Evolutionary conservation across 2,797 vertebrate genomes (phyloP), one percentile per base, ranked within the genome.

Genomic region (Coregonus suidteri): DNA sequence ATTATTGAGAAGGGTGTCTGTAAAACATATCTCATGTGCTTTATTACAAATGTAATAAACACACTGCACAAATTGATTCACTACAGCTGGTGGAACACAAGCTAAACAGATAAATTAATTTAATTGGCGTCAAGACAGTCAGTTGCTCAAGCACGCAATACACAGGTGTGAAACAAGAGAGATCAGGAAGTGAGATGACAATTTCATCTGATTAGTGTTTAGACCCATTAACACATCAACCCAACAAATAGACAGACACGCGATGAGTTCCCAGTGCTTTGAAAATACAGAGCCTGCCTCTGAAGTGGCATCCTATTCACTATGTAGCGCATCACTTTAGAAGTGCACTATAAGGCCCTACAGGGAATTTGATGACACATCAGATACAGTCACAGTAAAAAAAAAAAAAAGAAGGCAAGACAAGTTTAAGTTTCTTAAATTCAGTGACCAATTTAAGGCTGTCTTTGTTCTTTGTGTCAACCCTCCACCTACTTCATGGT

Each of bases 11-110:
- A 25, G 20, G 13, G 4, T 20, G 6, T 35, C 30, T 59, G 16
- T 73, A 35, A 67, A 73, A 47, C 71, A 66, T 80, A 76, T 78
- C 81, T 82, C 73, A 30, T 83, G 53, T 64, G 34, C 35, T 20
- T 71, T 41, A 71, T 9, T 71, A 85, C 77, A 79, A 82, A 64
- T 79, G 78, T 47, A 75, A 30, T 77, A 20, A 75, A 78, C 74
- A 72, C 79, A 76, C 77, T 30, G 59, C 47, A 71, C 72, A 59
- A 76, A 83, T 18, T 11, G 77, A 85, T 84, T 87, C 86, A 83
- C 80, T 69, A 67, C 69, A 66, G 69, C 69, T 3, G 71, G 71
- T 54, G 83, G 80, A 81, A 88, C 47, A 75, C 80, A 70, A 62
- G 69, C 59, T 6, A n/a, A 77, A 52, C 41, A 59, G 53, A 34